A percentile compares a stretch with the other conserved stretches of the same genome.
phyloP scores from a whole-genome alignment of 2,113 vertebrate genomes.

The Echinops telfairi region DNA sequence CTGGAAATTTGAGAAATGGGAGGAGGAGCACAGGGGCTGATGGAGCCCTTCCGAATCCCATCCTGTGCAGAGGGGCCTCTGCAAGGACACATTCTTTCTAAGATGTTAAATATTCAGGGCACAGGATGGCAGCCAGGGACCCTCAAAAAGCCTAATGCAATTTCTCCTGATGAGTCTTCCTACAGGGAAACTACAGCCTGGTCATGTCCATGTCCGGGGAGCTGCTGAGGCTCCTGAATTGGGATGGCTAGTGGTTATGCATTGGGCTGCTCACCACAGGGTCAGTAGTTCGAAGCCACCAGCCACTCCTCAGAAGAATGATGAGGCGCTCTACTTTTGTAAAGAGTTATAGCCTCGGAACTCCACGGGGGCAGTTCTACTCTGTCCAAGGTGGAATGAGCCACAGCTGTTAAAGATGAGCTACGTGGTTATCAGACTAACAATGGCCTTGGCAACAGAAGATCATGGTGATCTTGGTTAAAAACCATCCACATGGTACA shows the following conservation, averaged over 20 bases:
- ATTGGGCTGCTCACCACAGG: no score
- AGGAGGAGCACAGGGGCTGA: no score
- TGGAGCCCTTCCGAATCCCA: neutral
- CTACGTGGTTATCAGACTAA: neutral
- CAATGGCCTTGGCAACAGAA: neutral
- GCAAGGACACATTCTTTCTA: neutral
- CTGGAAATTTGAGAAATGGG: slow-evolving; percentile 40
- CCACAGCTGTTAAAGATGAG: neutral
- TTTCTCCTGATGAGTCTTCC: neutral
- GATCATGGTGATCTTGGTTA: neutral
- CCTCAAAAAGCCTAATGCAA: neutral
- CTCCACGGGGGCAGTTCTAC: no score
- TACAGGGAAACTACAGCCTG: neutral
- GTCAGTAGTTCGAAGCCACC: no score
- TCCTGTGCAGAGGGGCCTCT: neutral
- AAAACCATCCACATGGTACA: neutral
- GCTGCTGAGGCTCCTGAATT: neutral
- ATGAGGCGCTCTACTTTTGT: no score
- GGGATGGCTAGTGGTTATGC: neutral
- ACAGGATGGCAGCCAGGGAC: no score
- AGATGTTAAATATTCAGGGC: neutral
- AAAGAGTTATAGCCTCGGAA: no score
- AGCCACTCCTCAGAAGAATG: no score
- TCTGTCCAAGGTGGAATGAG: neutral
- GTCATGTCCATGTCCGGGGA: no score